phyloP scores from a whole-genome alignment of 2,888 invertebrate genomes.

The Ornithoptera priamus region DNA sequence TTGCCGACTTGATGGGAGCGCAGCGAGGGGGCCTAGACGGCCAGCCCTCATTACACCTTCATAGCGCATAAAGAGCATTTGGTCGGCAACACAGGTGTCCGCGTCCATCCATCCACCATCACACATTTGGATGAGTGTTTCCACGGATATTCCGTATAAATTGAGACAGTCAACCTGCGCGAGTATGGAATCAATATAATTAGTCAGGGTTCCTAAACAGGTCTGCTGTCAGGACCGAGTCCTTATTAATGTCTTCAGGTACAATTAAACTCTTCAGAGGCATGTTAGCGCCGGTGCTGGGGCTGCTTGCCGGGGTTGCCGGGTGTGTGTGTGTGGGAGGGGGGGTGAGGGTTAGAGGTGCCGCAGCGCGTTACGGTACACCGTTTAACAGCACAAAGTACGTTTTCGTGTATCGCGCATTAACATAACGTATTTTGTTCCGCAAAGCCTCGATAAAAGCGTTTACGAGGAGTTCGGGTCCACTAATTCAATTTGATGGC shows the following conservation, averaged over 20 bases:
- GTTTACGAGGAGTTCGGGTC: conserved; percentile 25
- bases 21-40: too few relatives aligned
- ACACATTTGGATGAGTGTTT: too few relatives aligned
- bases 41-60: too few relatives aligned
- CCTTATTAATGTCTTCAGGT: background rate
- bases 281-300: background rate
- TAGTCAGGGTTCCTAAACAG: too few relatives aligned
- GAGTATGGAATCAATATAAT: too few relatives aligned
- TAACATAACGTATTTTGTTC: conserved; percentile 27
- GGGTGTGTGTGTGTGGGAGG: background rate
- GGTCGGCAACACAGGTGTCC: too few relatives aligned
- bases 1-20: too few relatives aligned
- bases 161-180: too few relatives aligned
- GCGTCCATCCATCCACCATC: too few relatives aligned
- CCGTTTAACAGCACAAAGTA: conserved; percentile 23
- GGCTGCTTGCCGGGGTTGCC: background rate
- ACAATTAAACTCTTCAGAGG: conserved; percentile 4
- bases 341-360: background rate
- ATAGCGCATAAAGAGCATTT: too few relatives aligned
- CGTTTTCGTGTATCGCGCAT: conserved; percentile 23
- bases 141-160: too few relatives aligned
- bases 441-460: conserved; percentile 22
- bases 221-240: too few relatives aligned
- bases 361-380: conserved; percentile 7
- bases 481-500: conserved; percentile 24